Evolutionary conservation across 2,797 vertebrate genomes (phyloP).

Genomic region (Anguilla obscura): DNA sequence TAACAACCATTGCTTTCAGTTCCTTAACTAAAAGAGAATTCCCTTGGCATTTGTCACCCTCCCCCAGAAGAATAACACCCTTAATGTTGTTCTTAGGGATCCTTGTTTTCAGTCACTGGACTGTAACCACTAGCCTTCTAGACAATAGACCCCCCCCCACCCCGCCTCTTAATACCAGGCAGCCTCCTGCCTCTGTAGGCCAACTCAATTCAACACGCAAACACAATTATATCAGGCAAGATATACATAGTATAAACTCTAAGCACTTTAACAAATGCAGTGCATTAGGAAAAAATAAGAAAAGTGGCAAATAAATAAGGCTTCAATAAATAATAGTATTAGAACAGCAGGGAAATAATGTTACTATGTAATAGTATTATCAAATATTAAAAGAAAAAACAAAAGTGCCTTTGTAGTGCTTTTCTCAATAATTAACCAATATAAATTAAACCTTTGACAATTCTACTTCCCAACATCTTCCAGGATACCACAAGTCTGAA

Average conservation of each 20-base stretch:
- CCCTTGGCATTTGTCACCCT: background rate
- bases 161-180: background rate
- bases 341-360: background rate
- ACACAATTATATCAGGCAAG: background rate
- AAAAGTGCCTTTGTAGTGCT: conserved; percentile 13
- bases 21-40: background rate
- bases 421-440: background rate
- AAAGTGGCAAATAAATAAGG: background rate
- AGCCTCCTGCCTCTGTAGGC: background rate
- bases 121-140: background rate
- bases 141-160: background rate
- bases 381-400: background rate
- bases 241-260: background rate
- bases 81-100: background rate
- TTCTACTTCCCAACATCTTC: background rate
- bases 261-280: background rate
- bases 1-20: background rate
- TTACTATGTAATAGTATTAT: background rate
- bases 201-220: background rate
- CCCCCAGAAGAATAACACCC: background rate
- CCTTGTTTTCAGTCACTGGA: background rate
- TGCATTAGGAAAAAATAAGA: background rate
- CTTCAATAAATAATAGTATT: background rate
- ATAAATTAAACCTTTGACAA: background rate
- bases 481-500: background rate